phyloP scores from a whole-genome alignment of 1,140 invertebrate genomes.

The Drosophila tristis region DNA sequence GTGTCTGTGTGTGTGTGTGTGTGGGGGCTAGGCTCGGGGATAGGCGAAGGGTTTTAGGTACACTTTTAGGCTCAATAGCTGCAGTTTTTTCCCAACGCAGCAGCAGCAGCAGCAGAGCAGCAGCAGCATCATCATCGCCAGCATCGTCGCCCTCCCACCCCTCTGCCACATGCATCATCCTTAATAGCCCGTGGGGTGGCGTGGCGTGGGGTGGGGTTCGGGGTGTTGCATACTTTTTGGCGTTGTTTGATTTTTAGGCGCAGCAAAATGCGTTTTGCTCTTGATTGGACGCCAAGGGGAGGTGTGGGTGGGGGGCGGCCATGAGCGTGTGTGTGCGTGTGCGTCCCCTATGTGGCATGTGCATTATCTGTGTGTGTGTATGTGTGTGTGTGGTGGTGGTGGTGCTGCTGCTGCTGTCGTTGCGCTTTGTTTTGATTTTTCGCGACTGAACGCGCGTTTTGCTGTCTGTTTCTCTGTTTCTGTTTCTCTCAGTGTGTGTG shows the following conservation, averaged over 20 bases:
- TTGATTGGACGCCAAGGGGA: slow-evolving; percentile 50
- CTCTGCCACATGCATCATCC: not conserved
- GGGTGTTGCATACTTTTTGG: slow-evolving; percentile 75
- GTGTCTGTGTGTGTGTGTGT: slow-evolving; percentile 4
- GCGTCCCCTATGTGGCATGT: slow-evolving; percentile 1
- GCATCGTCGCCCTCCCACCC: too few relatives aligned
- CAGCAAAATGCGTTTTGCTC: slow-evolving; percentile 76
- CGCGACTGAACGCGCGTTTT: slow-evolving; percentile 76
- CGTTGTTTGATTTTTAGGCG: slow-evolving; percentile 78
- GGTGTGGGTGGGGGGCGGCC: not conserved
- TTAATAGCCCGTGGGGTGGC: too few relatives aligned
- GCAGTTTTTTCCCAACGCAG: slow-evolving; percentile 35
- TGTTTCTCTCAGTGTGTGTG: slow-evolving; percentile 24
- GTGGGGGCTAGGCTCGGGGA: not conserved
- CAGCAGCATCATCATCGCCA: too few relatives aligned
- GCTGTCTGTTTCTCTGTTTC: slow-evolving; percentile 45
- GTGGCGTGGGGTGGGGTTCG: slow-evolving; percentile 1
- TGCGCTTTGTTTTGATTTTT: slow-evolving; percentile 83
- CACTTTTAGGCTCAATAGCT: slow-evolving; percentile 53
- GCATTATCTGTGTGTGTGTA: slow-evolving; percentile 4
- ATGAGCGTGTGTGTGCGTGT: not conserved
- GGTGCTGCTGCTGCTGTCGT: slow-evolving; percentile 54
- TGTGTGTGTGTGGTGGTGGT: slow-evolving; percentile 19
- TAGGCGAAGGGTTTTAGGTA: slow-evolving; percentile 49
- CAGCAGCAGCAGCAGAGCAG: too few relatives aligned